Conservation (phyloP, 2,888 invertebrate genomes). For the Diploptera punctata region DNA sequence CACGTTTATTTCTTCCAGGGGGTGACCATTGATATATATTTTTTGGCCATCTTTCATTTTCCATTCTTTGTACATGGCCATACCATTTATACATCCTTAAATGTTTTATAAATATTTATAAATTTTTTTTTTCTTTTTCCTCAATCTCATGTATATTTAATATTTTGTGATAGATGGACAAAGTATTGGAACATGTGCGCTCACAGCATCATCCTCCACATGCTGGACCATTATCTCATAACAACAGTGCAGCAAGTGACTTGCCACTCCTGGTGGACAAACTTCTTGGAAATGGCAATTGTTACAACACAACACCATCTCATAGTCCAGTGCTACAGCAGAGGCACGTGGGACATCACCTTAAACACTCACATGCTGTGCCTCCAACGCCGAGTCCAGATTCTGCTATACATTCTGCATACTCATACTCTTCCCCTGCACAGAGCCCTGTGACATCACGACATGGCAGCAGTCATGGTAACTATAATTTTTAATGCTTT, state of each 20-base stretch:
- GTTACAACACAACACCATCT: conserved; percentile 64
- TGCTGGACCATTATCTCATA: conserved; percentile 27
- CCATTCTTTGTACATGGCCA: no score
- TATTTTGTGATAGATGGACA: conserved; percentile 44
- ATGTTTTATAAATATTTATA: no score
- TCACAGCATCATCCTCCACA: conserved; percentile 42
- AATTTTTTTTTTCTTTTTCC: no score
- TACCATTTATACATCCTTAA: no score
- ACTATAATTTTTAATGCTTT: neutral
- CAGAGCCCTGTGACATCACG: conserved; percentile 86
- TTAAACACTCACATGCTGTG: conserved; percentile 55
- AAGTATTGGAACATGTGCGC: conserved; percentile 46
- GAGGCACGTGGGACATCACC: conserved; percentile 49
- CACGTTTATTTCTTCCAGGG: no score
- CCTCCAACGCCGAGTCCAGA: conserved; percentile 87
- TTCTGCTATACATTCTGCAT: conserved; percentile 89
- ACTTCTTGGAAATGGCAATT: conserved; percentile 59
- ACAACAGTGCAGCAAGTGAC: conserved; percentile 51
- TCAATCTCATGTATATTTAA: neutral
- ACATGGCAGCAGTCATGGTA: conserved; percentile 60
- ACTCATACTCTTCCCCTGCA: conserved; percentile 79
- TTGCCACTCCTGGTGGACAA: conserved; percentile 65
- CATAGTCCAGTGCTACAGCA: conserved; percentile 68
- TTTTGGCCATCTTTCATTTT: no score
- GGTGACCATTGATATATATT: no score